Percentiles rank a stretch among this genome's conserved stretches.
Conservation (phyloP, 2,797 vertebrate species). For the Astyanax mexicanus region DNA sequence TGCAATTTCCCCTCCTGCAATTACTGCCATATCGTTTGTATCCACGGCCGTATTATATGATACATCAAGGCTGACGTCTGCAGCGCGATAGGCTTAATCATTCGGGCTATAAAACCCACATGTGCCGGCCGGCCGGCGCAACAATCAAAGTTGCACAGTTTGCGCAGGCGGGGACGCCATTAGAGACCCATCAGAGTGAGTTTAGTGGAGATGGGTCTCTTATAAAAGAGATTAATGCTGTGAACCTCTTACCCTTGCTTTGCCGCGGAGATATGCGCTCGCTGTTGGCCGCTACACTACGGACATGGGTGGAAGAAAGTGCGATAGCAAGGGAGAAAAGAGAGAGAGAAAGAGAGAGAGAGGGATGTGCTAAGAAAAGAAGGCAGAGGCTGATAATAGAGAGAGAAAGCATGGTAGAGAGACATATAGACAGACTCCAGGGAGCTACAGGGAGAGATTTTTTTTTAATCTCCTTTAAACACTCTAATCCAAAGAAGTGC, state of each 20-base stretch:
- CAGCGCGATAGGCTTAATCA: conserved; percentile 40
- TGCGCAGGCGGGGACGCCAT: conserved; percentile 9
- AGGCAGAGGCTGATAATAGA: too few species aligned
- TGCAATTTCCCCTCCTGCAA: conserved; percentile 42
- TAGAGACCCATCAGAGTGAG: conserved; percentile 1
- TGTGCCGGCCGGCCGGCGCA: background rate
- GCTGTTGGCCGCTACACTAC: background rate
- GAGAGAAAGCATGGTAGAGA: too few species aligned
- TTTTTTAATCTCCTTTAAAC: too few species aligned
- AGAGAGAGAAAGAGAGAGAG: background rate
- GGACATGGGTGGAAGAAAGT: background rate
- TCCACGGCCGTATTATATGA: conserved; percentile 10
- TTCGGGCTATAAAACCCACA: conserved; percentile 33
- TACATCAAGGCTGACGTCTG: conserved; percentile 4
- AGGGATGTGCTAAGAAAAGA: conserved; percentile 12
- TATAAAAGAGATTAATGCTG: conserved; percentile 5
- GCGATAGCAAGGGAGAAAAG: conserved; percentile 6
- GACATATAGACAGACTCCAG: conserved; percentile 9
- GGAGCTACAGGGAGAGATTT: background rate
- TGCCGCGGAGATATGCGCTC: background rate
- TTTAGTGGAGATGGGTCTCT: background rate
- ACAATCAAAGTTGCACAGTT: conserved; percentile 1
- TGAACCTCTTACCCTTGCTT: background rate
- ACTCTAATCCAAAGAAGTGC: too few species aligned
- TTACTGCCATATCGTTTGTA: conserved; percentile 46